A percentile compares a stretch with the other conserved stretches of the same genome.
Conservation (phyloP, 2,113 vertebrate genomes). For the Amazona guildingii region DNA sequence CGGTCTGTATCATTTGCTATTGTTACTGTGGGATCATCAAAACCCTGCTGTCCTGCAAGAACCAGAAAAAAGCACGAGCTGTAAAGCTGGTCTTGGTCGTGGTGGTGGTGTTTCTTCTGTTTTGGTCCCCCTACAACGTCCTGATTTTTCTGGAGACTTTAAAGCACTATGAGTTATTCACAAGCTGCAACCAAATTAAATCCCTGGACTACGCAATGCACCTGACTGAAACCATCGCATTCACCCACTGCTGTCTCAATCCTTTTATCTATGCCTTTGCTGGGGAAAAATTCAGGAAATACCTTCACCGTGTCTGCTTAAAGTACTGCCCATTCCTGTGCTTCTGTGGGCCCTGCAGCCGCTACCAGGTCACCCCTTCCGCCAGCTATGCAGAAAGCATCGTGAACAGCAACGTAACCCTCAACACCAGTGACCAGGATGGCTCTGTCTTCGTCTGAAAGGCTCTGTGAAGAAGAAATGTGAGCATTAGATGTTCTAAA, state of each 20-base stretch:
- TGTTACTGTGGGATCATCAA: conserved; percentile 85
- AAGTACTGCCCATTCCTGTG: conserved; percentile 62
- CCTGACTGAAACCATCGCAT: conserved; percentile 79
- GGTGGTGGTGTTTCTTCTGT: conserved; percentile 82
- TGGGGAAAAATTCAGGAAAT: conserved; percentile 88
- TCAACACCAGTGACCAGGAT: conserved; percentile 65
- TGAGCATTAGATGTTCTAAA: neutral
- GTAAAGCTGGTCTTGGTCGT: conserved; percentile 84
- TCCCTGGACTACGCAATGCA: conserved; percentile 51
- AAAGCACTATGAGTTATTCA: conserved; percentile 52
- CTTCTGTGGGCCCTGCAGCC: neutral
- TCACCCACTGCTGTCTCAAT: conserved; percentile 89
- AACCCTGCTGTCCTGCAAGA: conserved; percentile 82
- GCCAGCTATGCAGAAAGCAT: conserved; percentile 36
- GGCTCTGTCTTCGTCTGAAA: conserved; percentile 39
- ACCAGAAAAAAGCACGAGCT: conserved; percentile 81
- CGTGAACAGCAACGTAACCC: conserved; percentile 51
- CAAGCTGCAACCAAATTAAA: conserved; percentile 41
- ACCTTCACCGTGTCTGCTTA: conserved; percentile 63
- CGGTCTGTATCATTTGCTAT: conserved; percentile 81
- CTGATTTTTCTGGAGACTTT: conserved; percentile 83
- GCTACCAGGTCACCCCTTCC: neutral
- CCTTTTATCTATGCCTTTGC: conserved; percentile 91
- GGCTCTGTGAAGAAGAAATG: neutral
- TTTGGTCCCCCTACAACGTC: conserved; percentile 90